These are phyloP conservation scores for Daphoenositta chrysoptera DNA, from an alignment of 2,113 vertebrate species.

Conservation along the genomic window DNA sequence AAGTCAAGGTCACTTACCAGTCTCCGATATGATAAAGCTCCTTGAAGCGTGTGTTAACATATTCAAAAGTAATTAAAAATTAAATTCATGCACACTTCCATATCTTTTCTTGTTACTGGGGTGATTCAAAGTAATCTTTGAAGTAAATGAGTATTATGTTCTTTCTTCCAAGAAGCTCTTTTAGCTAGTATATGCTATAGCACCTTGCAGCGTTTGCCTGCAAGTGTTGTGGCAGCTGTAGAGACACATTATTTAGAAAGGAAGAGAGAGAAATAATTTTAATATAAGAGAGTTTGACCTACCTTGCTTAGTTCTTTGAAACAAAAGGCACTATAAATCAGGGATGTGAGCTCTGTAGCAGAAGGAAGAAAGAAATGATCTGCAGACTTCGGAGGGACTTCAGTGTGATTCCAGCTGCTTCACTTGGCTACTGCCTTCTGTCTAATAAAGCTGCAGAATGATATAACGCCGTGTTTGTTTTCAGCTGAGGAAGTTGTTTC, in stretches of 20 bases:
- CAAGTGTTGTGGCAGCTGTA: background rate
- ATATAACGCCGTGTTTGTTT: slow-evolving; percentile 47
- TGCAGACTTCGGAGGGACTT: slow-evolving; percentile 24
- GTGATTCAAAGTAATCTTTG: background rate
- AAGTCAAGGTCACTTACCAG: background rate
- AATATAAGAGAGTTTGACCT: slow-evolving; percentile 17
- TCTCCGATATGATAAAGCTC: background rate
- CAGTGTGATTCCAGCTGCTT: slow-evolving; percentile 31
- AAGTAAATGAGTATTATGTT: background rate
- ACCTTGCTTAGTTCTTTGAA: slow-evolving; percentile 42
- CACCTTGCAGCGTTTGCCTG: background rate
- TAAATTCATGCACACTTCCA: background rate
- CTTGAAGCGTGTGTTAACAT: background rate
- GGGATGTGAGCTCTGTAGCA: slow-evolving; percentile 15
- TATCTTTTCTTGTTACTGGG: background rate
- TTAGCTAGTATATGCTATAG: background rate
- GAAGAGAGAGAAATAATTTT: background rate
- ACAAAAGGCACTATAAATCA: background rate
- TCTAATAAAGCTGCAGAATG: slow-evolving; percentile 58
- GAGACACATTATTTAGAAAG: background rate
- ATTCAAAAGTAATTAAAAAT: background rate
- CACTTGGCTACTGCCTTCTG: slow-evolving; percentile 45
- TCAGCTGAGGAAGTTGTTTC: slow-evolving; percentile 51
- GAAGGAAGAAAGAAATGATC: slow-evolving; percentile 30
- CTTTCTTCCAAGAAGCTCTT: background rate